phyloP scores from a whole-genome alignment of 2,888 invertebrate genomes.

The Thecophora atra region DNA sequence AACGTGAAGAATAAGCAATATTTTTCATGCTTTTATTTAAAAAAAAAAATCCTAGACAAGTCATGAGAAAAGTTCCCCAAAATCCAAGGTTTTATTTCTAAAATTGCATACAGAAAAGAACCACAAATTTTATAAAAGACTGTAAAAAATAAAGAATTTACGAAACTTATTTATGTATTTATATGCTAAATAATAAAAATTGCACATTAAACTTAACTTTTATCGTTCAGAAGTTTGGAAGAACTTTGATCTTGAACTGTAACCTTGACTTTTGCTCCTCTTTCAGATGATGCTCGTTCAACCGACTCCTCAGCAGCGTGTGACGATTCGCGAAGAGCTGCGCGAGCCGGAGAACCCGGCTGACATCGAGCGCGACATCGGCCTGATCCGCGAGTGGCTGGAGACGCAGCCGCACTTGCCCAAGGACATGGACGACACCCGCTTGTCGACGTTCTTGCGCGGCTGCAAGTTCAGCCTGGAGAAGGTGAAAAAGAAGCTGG shows the following conservation, averaged over 20 bases:
- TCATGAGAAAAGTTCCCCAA: too few relatives aligned
- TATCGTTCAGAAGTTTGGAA: too few relatives aligned
- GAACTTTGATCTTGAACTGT: not conserved
- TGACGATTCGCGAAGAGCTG: slow-evolving; percentile 74
- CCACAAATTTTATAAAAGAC: too few relatives aligned
- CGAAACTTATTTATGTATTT: too few relatives aligned
- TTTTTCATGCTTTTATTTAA: too few relatives aligned
- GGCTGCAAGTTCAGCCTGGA: slow-evolving; percentile 89
- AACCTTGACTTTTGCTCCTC: not conserved
- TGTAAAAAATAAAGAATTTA: too few relatives aligned
- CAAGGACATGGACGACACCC: slow-evolving; percentile 77
- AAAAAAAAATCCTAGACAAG: too few relatives aligned
- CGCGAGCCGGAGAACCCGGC: slow-evolving; percentile 71
- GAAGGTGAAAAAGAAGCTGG: slow-evolving; percentile 84
- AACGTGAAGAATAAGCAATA: too few relatives aligned
- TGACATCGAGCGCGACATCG: slow-evolving; percentile 72
- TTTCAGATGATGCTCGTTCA: slow-evolving; percentile 71
- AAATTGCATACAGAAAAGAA: too few relatives aligned
- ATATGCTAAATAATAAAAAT: too few relatives aligned
- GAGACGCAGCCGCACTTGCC: slow-evolving; percentile 75
- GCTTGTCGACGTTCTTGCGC: slow-evolving; percentile 82
- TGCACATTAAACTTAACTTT: too few relatives aligned
- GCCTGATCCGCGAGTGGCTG: slow-evolving; percentile 75
- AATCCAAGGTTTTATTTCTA: too few relatives aligned
- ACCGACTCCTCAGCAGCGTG: slow-evolving; percentile 75